Percentiles rank a stretch among this genome's conserved stretches.
Conservation (phyloP, 35 echinoderm and acorn worm genomes). For the Apostichopus californicus region DNA sequence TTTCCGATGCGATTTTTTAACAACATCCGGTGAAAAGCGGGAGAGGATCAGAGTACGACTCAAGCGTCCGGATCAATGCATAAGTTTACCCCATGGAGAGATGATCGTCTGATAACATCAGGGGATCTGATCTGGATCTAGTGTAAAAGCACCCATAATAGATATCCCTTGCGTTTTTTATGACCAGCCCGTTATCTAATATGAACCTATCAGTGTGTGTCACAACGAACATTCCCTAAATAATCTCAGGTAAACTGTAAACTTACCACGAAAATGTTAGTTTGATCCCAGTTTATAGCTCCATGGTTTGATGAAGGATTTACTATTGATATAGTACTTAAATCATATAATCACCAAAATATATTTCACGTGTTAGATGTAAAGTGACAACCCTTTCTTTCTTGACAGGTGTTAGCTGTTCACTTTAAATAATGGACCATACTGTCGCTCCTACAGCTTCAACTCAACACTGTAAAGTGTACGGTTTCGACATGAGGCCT, state of each 20-base stretch:
- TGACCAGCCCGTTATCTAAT: no score
- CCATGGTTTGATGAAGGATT: no score
- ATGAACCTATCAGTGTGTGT: no score
- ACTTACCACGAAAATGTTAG: no score
- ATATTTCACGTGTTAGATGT: not conserved
- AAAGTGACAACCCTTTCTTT: not conserved
- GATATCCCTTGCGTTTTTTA: not conserved
- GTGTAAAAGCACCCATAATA: not conserved
- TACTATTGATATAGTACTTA: no score
- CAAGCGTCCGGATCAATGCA: not conserved
- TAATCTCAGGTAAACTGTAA: no score
- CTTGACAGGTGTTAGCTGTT: constrained; percentile 30
- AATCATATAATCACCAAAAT: not conserved
- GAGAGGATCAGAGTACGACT: not conserved
- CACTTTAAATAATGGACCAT: constrained; percentile 20
- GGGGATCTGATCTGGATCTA: no score
- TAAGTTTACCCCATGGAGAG: no score
- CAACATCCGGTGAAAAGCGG: not conserved
- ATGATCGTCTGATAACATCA: no score
- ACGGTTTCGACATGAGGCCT: constrained; percentile 35
- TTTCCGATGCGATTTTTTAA: no score
- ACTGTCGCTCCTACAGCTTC: constrained; percentile 17
- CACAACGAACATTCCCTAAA: no score
- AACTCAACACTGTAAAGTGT: constrained; percentile 27
- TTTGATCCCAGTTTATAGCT: no score